A percentile compares a stretch with the other conserved stretches of the same genome.
phyloP scores from a whole-genome alignment of 2,797 vertebrate species.

The Argya squamiceps region DNA sequence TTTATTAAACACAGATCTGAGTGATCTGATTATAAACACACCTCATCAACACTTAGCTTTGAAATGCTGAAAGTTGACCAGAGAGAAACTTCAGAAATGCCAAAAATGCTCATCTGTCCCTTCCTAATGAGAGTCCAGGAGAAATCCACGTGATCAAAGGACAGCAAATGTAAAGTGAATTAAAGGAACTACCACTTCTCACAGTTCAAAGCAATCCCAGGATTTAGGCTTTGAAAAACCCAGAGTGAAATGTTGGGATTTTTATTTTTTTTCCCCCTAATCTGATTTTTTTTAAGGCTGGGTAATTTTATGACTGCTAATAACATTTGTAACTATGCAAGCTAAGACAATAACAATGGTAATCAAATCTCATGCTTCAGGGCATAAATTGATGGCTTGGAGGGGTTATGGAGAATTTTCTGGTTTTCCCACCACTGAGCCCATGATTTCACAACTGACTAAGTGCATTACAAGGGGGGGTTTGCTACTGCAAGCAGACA shows the following conservation, averaged over 20 bases:
- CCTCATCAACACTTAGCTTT: neutral
- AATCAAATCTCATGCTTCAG: constrained; percentile 66
- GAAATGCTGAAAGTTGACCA: neutral
- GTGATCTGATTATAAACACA: neutral
- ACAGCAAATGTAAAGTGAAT: constrained; percentile 3
- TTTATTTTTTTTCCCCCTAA: neutral
- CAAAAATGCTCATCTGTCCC: neutral
- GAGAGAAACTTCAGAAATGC: neutral
- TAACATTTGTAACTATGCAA: constrained; percentile 53
- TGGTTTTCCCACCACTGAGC: neutral
- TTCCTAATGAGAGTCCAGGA: neutral
- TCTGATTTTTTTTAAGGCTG: constrained; percentile 28
- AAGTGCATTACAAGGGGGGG: neutral
- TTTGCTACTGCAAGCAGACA: neutral
- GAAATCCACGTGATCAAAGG: neutral
- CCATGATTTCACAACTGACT: constrained; percentile 49
- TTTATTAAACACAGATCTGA: neutral
- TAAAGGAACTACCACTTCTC: neutral
- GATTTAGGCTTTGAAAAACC: neutral
- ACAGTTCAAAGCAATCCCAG: neutral
- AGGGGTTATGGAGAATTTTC: constrained; percentile 28
- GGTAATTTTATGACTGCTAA: constrained; percentile 45
- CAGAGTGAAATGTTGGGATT: neutral
- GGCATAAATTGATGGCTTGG: constrained; percentile 63
- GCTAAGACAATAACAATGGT: constrained; percentile 49